Base-by-base conservation (phyloP, 2,888 invertebrate genomes). In the Coenonympha arcania region DNA sequence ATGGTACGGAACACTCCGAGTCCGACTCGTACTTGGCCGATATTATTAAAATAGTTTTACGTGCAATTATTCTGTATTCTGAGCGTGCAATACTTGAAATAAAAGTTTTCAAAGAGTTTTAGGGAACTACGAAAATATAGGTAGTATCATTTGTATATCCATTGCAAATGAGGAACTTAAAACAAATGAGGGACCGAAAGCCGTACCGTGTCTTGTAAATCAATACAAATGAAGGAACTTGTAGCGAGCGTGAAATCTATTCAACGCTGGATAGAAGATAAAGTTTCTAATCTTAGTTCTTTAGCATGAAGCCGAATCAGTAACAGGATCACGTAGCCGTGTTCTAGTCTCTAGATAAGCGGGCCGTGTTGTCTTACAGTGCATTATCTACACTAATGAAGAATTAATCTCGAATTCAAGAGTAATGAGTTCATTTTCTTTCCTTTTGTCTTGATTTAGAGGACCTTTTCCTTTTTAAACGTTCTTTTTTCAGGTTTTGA, bases 321-420 rank as follows among this genome's bases (percentile, higher is more conserved):
- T 55, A 56, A 52, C 48, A 50, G 41, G 48, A 54, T 56, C 59
- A 56, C 53, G 56, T 56, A 44, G 44, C 44, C 24, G 40, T 39
- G 42, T 43, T 41, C 16, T 41, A 46, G 54, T 37, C 37, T 41
- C 16, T 41, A 46, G 54, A 54, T 55, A 50, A 49, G 49, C 42
- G 16, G 13, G 39, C 30, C 47, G 30, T 55, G 47, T 44, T 47
- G 20, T 34, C 36, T 47, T 47, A 37, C 47, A 55, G 26, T 42
- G 52, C 44, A 44, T 44, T 44, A 48, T 37, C 28, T 45, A 42
- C 28, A 41, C 44, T 56, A 52, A 53, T 53, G 51, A 52, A 54
- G 54, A 50, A 54, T 28, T 47, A 47, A 30, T 50, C 30, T 50
- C 2, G 19, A 20, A 44, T 33, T 34, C 16, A n/a, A 16, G 16